phyloP scores from a whole-genome alignment of 2,797 vertebrate genomes.

The Pipistrellus pipistrellus region DNA sequence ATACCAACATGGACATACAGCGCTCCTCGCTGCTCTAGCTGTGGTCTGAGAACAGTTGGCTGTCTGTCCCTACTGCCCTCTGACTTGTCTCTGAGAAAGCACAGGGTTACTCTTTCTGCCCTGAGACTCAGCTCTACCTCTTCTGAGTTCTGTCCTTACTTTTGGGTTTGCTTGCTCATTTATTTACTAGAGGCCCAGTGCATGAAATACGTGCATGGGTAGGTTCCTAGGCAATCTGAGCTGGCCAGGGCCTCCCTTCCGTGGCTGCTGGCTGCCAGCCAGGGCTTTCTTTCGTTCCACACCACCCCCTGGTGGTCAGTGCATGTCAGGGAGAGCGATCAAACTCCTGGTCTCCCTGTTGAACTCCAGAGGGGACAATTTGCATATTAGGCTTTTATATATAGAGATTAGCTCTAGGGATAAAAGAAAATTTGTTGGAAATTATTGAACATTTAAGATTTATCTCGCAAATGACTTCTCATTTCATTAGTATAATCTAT shows the following conservation, averaged over 20 bases:
- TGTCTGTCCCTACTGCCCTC: neutral
- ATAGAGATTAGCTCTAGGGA: neutral
- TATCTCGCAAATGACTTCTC: constrained; percentile 6
- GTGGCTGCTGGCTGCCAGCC: too few relatives aligned
- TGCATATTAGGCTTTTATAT: too few relatives aligned
- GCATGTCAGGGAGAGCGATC: too few relatives aligned
- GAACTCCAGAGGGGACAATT: too few relatives aligned
- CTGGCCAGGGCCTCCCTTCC: too few relatives aligned
- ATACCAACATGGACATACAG: neutral
- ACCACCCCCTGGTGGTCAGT: too few relatives aligned
- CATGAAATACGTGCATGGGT: too few relatives aligned
- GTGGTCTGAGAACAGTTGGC: neutral
- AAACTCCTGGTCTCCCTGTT: too few relatives aligned
- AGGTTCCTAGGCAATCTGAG: too few relatives aligned
- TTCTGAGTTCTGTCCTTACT: neutral
- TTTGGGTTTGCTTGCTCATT: neutral
- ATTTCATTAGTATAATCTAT: neutral
- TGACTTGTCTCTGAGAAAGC: neutral
- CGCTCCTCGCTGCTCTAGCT: neutral
- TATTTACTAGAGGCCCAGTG: neutral
- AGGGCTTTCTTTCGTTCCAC: too few relatives aligned
- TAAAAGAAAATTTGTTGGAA: constrained; percentile 39
- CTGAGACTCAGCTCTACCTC: neutral
- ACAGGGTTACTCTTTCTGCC: neutral
- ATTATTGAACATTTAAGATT: constrained; percentile 10